A percentile compares a stretch with the other conserved stretches of the same genome.
phyloP scores from a whole-genome alignment of 1,140 invertebrate genomes.

The honey bee (Apis mellifera) region Amel_HAv3.1 CM009940.2:11739501-11740000 shows the following conservation, averaged over 20 bases:
- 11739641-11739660: background rate
- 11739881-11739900: conserved; percentile 54
- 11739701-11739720: conserved; percentile 56
- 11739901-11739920: conserved; percentile 32
- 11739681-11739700: conserved; percentile 68
- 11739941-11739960: background rate
- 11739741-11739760: conserved; percentile 1
- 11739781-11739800: background rate
- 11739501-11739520: conserved; percentile 1
- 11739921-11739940: conserved; percentile 11
- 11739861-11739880: conserved; percentile 62
- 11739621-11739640: conserved; percentile 12
- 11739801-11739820: conserved; percentile 49
- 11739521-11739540: conserved; percentile 44
- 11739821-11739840: conserved; percentile 56
- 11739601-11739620: background rate
- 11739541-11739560: conserved; percentile 70
- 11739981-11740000: background rate
- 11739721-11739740: conserved; percentile 28
- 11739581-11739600: conserved; percentile 32
- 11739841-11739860: conserved; percentile 40
- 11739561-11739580: conserved; percentile 67
- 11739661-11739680: conserved; percentile 56
- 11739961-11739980: background rate
- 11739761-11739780: background rate